Evolutionary conservation across 2,888 invertebrate species (phyloP), one percentile per base, ranked within the genome.

Genomic region (Drosophila silvestris): DNA sequence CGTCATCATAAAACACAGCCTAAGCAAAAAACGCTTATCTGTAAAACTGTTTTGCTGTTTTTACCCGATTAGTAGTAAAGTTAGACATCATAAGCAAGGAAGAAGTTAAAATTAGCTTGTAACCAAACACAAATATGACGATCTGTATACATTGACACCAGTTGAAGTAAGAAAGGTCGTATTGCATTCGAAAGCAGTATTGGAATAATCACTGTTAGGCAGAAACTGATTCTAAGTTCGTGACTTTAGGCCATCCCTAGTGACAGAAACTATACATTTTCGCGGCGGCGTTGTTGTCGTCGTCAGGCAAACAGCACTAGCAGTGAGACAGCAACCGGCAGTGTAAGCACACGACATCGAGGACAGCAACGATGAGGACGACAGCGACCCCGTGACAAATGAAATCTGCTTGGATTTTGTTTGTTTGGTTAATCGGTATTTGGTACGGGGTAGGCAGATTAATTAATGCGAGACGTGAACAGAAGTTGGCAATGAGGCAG

Each of bases 401-500:
- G 66, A 56, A 63, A 57, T 58, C 51, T 51, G 28, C 39, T 56
- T 70, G 47, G 52, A 67, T 66, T 67, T 67, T 66, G 62, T 81
- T 74, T 68, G 81, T 68, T 56, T 57, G 52, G 14, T 61, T 62
- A 53, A 58, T 58, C 44, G 52, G 47, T 58, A 28, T 12, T 77
- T 74, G 74, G 79, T 58, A 62, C 53, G 78, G 69, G 28, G 57
- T 30, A 16, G 28, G 9, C 35, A 4, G 58, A 66, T 77, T 84
- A 81, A 84, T 79, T 84, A 71, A 75, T 74, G 78, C 61, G 5
- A 54, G 52, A 54, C 28, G 14, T 5, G n/a, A 22, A 35, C 12
- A 41, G 26, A 28, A 10, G 58, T 33, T 30, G 58, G 14, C 54
- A 68, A 95, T 95, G 95, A 85, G 78, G 77, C 87, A 83, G 70